Percentiles rank a stretch among this genome's conserved stretches.
phyloP scores from a whole-genome alignment of 2,113 vertebrate species.

The Xiphophorus maculatus region DNA sequence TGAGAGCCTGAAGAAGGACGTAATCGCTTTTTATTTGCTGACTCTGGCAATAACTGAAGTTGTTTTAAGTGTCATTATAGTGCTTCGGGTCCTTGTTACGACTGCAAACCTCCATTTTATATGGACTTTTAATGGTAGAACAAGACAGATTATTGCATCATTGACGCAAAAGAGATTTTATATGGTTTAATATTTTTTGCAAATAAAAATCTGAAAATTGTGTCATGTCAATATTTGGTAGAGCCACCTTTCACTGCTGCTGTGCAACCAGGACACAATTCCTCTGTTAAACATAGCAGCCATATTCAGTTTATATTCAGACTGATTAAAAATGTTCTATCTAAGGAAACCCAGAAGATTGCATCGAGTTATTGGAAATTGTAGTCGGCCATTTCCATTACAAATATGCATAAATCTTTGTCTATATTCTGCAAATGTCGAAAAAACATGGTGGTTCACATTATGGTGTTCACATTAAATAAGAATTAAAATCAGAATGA shows the following conservation, averaged over 20 bases:
- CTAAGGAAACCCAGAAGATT: too few relatives aligned
- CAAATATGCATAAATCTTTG: too few relatives aligned
- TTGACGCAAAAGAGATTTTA: background rate
- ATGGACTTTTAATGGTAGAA: background rate
- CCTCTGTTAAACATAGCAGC: too few relatives aligned
- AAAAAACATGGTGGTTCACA: too few relatives aligned
- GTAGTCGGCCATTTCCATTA: too few relatives aligned
- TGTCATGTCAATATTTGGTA: background rate
- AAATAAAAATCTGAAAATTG: background rate
- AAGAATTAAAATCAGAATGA: too few relatives aligned
- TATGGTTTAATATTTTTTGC: background rate
- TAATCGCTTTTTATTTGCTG: slow-evolving; percentile 28
- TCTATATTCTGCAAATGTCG: too few relatives aligned
- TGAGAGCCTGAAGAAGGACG: slow-evolving; percentile 14
- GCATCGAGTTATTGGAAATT: too few relatives aligned
- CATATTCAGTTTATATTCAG: too few relatives aligned
- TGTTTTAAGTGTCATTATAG: background rate
- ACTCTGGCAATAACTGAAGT: background rate
- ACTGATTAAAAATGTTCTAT: too few relatives aligned
- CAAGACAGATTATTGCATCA: background rate
- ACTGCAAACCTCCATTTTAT: background rate
- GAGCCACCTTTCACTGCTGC: background rate
- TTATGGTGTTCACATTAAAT: too few relatives aligned
- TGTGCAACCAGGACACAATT: too few relatives aligned
- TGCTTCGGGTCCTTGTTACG: background rate